Evolutionary conservation across 2,797 vertebrate genomes (phyloP).

Genomic region (Galaxias olidus): DNA sequence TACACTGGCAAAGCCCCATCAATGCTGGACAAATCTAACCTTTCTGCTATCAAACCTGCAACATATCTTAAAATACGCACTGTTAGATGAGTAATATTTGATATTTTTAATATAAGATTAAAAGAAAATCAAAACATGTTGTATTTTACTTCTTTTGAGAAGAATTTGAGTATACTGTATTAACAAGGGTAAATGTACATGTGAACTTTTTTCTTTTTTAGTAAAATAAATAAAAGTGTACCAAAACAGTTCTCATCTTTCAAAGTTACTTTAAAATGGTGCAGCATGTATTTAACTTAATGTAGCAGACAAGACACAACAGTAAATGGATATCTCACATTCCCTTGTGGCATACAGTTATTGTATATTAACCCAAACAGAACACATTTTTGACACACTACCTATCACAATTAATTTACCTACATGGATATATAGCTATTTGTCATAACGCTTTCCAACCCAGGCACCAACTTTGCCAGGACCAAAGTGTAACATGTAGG

Average conservation of each 20-base stretch:
- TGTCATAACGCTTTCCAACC: too few species aligned
- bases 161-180: constrained; percentile 78
- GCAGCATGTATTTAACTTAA: too few species aligned
- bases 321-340: too few species aligned
- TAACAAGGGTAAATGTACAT: constrained; percentile 78
- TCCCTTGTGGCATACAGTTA: too few species aligned
- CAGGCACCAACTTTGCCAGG: too few species aligned
- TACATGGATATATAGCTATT: too few species aligned
- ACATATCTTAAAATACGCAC: constrained; percentile 76
- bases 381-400: too few species aligned
- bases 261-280: background rate
- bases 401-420: too few species aligned
- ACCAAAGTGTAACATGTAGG: too few species aligned
- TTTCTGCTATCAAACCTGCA: constrained; percentile 73
- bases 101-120: constrained; percentile 83
- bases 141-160: constrained; percentile 79
- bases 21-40: constrained; percentile 60
- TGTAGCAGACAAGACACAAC: too few species aligned
- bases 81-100: constrained; percentile 79
- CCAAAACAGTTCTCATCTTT: constrained; percentile 55
- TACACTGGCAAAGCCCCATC: constrained; percentile 35
- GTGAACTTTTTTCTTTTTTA: constrained; percentile 70
- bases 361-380: too few species aligned
- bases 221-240: constrained; percentile 79
- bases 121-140: constrained; percentile 70